Evolutionary conservation across 1,140 invertebrate species (phyloP).

Genomic region (Camponotus floridanus): DNA sequence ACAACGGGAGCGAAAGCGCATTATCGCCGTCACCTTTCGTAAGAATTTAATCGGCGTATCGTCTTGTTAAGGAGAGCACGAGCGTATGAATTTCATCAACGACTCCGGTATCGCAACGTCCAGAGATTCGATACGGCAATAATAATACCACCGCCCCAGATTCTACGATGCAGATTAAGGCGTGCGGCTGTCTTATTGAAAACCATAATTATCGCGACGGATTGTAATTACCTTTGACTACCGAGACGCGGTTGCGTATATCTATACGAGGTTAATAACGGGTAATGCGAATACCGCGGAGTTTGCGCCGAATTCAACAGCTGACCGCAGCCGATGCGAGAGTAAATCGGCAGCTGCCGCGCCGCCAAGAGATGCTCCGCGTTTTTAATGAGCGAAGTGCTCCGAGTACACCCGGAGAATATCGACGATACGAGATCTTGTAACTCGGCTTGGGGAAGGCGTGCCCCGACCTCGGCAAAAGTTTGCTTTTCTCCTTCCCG

Average conservation of each 20-base stretch:
- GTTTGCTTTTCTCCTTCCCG: slow-evolving; percentile 23
- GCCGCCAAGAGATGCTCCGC: slow-evolving; percentile 40
- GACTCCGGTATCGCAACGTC: not conserved
- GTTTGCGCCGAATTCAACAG: slow-evolving; percentile 44
- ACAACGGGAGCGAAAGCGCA: not conserved
- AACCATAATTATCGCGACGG: slow-evolving; percentile 50
- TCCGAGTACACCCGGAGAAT: slow-evolving; percentile 43
- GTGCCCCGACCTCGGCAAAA: too few relatives aligned
- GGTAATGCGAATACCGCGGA: slow-evolving; percentile 48
- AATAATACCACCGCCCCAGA: slow-evolving; percentile 36
- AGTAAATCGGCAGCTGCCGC: slow-evolving; percentile 18
- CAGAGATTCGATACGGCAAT: slow-evolving; percentile 29
- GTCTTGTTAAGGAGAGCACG: slow-evolving; percentile 8
- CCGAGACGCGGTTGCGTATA: slow-evolving; percentile 37
- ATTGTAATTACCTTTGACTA: slow-evolving; percentile 54
- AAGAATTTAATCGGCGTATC: slow-evolving; percentile 27
- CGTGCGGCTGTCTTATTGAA: slow-evolving; percentile 45
- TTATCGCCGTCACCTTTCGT: slow-evolving; percentile 11
- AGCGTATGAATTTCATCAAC: slow-evolving; percentile 3
- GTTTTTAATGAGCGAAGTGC: slow-evolving; percentile 59
- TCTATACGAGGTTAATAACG: slow-evolving; percentile 42
- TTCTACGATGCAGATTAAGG: slow-evolving; percentile 42
- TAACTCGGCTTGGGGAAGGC: not conserved
- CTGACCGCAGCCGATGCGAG: slow-evolving; percentile 39
- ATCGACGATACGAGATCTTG: slow-evolving; percentile 53